phyloP scores from a whole-genome alignment of 2,113 vertebrate species.

The Siphamia tubifer region DNA sequence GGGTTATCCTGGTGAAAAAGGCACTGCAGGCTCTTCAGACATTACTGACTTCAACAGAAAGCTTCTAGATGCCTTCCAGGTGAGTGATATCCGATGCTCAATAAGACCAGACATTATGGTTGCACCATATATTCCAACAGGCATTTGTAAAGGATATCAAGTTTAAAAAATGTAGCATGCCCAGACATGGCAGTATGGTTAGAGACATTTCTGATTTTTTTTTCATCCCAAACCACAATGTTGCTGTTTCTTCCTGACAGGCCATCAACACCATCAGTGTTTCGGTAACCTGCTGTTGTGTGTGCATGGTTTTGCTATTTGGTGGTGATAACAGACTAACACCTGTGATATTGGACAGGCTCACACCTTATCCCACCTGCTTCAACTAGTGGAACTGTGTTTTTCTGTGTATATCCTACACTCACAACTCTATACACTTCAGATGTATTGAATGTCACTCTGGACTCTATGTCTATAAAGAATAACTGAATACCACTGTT shows the following conservation, averaged over 20 bases:
- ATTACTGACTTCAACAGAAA: conserved; percentile 91
- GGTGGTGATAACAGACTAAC: conserved; percentile 54
- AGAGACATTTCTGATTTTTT: background rate
- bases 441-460: conserved; percentile 35
- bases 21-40: conserved; percentile 84
- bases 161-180: background rate
- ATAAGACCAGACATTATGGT: background rate
- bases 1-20: conserved; percentile 88
- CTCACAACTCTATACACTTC: conserved; percentile 3
- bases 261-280: conserved; percentile 82
- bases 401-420: background rate
- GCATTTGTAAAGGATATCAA: background rate
- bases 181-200: background rate
- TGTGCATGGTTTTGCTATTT: conserved; percentile 67
- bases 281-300: conserved; percentile 71
- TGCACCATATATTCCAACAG: background rate
- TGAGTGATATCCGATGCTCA: conserved; percentile 45
- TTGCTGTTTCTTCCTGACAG: conserved; percentile 67
- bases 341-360: background rate
- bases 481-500: background rate
- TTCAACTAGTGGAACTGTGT: conserved; percentile 3
- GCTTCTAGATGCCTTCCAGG: conserved; percentile 91
- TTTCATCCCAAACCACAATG: background rate
- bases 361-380: conserved; percentile 16
- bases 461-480: conserved; percentile 26